Evolutionary conservation across 2,888 invertebrate genomes (phyloP), one percentile per base, ranked within the genome.

Genomic region (Melanargia galathea): DNA sequence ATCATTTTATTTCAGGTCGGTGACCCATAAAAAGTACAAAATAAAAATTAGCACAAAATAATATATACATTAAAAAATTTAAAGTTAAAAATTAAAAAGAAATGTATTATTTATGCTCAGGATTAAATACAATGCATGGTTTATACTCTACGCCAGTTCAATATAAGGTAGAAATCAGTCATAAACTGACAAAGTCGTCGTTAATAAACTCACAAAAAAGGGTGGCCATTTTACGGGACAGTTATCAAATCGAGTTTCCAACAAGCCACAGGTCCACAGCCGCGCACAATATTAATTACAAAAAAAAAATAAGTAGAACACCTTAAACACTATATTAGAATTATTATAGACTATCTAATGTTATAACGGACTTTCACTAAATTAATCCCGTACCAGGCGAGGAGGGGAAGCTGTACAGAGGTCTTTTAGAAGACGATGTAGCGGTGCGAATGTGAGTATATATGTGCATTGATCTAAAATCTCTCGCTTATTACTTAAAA

Each of bases 221-320:
- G 54, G 26, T 48, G 54, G 62, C 64, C 54, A 67, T 70, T 68
- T 45, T 22, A 65, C 62, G 62, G 68, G 63, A 40, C 24, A 56
- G 46, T 59, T 48, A 56, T 66, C 61, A 64, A 64, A 63, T 64
- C 59, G 52, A 62, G 65, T 43, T 20, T 52, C 60, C 69, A 69
- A 69, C 67, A 71, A 70, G 73, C 73, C 67, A 70, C 66, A 66
- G 55, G 68, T 72, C 73, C 73, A n/a, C 30, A 72, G 73, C 73
- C 74, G 71, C 65, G 69, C 71, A 73, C 73, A 72, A 70, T 48
- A 71, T 72, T 70, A 73, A 68, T 73, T 66, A 74, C 70, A 71
- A 68, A 55, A 49, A 62, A 68, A 73, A 67, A 68, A n/a, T n/a
- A 55, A 51, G 55, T 10, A 67, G 71, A 67, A 58, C 58, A 71